Percentiles rank a stretch among this genome's conserved stretches.
These are phyloP conservation scores for Myocastor coypus DNA, from an alignment of 2,113 vertebrate species.

Conservation along the genomic window DNA sequence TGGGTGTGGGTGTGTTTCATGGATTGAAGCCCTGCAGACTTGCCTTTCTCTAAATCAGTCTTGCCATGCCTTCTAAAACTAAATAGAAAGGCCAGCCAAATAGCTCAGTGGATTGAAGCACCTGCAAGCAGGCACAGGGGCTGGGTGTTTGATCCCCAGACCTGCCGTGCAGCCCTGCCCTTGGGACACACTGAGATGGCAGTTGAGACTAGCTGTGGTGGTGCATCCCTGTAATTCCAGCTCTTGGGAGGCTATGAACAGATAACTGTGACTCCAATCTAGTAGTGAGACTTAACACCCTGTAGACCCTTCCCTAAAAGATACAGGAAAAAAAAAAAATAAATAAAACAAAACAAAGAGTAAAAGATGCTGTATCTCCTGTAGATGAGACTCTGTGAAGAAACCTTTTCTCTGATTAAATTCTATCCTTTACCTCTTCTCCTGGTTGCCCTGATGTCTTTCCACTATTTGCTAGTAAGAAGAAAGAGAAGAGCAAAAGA, in stretches of 20 bases:
- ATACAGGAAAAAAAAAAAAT: too few species aligned
- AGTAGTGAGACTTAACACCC: too few species aligned
- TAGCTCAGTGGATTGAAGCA: too few species aligned
- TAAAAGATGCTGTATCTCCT: not conserved
- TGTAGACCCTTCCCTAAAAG: too few species aligned
- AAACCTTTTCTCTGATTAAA: not conserved
- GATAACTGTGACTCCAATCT: too few species aligned
- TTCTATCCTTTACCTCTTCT: not conserved
- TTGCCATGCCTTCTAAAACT: not conserved
- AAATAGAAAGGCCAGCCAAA: not conserved
- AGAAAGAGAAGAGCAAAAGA: not conserved
- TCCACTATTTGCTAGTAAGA: slow-evolving; percentile 12
- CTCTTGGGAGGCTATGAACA: too few species aligned
- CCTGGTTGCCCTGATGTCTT: not conserved
- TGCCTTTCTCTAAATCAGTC: not conserved
- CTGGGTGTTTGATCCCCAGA: too few species aligned
- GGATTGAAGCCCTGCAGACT: not conserved
- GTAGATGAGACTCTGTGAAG: not conserved
- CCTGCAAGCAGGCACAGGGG: too few species aligned
- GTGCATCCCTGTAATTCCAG: too few species aligned
- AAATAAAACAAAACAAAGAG: not conserved
- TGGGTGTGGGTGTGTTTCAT: not conserved
- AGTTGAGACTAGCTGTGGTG: too few species aligned
- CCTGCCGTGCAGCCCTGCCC: too few species aligned
- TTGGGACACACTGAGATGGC: too few species aligned